These are phyloP conservation scores for Scaptomyza montana DNA, from an alignment of 1,140 invertebrate genomes.

Conservation along the genomic window DNA sequence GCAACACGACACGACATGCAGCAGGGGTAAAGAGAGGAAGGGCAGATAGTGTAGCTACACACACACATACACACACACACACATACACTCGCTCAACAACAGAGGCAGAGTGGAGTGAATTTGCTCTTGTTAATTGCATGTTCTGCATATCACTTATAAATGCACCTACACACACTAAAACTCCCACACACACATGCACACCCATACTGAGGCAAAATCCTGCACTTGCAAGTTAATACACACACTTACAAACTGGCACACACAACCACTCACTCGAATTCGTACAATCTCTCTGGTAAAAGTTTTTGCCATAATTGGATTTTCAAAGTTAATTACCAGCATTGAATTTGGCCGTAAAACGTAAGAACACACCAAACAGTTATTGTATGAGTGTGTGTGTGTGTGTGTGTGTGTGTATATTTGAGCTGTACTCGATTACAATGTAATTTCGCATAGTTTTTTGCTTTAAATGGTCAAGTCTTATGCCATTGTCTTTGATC, in stretches of 20 bases:
- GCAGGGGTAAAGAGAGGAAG: neutral
- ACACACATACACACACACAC: slow-evolving; percentile 15
- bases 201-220: slow-evolving; percentile 23
- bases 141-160: slow-evolving; percentile 83
- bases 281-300: slow-evolving; percentile 62
- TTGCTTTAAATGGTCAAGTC: slow-evolving; percentile 60
- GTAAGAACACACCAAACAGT: slow-evolving; percentile 51
- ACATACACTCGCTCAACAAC: neutral
- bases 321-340: slow-evolving; percentile 83
- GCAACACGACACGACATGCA: slow-evolving; percentile 33
- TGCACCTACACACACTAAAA: slow-evolving; percentile 57
- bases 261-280: slow-evolving; percentile 26
- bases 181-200: slow-evolving; percentile 5
- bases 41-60: slow-evolving; percentile 21
- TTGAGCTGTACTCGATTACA: slow-evolving; percentile 59
- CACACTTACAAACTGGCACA: slow-evolving; percentile 12
- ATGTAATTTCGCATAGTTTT: slow-evolving; percentile 73
- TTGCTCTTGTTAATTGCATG: slow-evolving; percentile 83
- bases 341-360: slow-evolving; percentile 79
- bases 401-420: slow-evolving; percentile 6
- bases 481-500: slow-evolving; percentile 22
- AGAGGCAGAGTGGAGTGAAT: slow-evolving; percentile 55
- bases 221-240: slow-evolving; percentile 38
- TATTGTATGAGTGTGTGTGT: neutral
- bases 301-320: slow-evolving; percentile 82